Conservation (phyloP, 1,140 invertebrate genomes). For the Streblospio benedicti region DNA sequence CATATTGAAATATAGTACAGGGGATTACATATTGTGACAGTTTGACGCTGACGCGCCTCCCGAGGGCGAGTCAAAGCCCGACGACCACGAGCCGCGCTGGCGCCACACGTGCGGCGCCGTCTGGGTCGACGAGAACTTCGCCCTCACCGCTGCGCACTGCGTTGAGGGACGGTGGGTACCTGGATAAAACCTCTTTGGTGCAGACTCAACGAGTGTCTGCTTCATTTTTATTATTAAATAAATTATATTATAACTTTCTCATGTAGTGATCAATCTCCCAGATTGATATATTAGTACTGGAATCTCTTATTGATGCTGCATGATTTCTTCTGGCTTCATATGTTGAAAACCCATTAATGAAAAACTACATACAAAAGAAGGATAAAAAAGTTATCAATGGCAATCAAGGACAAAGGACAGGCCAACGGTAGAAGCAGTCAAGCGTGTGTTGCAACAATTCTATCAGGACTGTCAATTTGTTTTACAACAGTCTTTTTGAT, state of each 20-base stretch:
- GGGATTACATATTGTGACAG: too few relatives aligned
- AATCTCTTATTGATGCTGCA: background rate
- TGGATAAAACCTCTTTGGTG: too few relatives aligned
- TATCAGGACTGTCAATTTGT: background rate
- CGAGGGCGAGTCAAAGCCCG: too few relatives aligned
- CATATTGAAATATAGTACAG: too few relatives aligned
- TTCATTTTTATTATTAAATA: background rate
- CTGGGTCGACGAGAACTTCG: background rate
- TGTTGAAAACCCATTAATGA: background rate
- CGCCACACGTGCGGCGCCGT: conserved; percentile 8
- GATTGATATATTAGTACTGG: background rate
- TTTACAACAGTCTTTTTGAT: background rate
- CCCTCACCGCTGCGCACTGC: conserved; percentile 11
- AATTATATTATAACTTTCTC: background rate
- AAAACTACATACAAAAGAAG: background rate
- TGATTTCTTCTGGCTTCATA: background rate
- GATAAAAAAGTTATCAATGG: too few relatives aligned
- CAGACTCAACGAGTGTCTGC: background rate
- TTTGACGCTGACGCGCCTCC: too few relatives aligned
- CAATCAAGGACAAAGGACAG: too few relatives aligned
- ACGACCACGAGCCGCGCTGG: too few relatives aligned
- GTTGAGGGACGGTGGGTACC: conserved; percentile 6
- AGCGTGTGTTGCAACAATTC: background rate
- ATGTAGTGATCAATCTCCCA: background rate
- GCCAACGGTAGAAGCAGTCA: too few relatives aligned